Conservation (phyloP, 2,113 vertebrate genomes). For the Tachysurus vachellii region DNA sequence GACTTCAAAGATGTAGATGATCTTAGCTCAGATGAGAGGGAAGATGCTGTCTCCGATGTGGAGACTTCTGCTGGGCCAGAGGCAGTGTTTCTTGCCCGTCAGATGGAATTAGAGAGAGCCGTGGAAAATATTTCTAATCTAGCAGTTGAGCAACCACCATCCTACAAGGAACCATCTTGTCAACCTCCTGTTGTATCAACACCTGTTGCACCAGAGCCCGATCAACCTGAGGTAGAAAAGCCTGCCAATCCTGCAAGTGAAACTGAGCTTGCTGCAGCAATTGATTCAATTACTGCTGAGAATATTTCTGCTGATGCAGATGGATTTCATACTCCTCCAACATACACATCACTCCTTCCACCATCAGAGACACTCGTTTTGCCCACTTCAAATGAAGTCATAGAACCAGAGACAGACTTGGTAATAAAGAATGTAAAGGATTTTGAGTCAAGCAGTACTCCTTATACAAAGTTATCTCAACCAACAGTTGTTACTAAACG, state of each 20-base stretch:
- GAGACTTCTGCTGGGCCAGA: slow-evolving; percentile 73
- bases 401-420: slow-evolving; percentile 82
- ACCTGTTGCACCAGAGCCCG: slow-evolving; percentile 65
- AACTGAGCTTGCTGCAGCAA: slow-evolving; percentile 94
- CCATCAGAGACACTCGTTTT: slow-evolving; percentile 72
- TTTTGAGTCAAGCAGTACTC: slow-evolving; percentile 61
- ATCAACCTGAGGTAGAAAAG: slow-evolving; percentile 83
- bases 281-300: slow-evolving; percentile 92
- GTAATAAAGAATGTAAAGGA: slow-evolving; percentile 78
- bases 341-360: slow-evolving; percentile 73
- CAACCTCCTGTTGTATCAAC: slow-evolving; percentile 70
- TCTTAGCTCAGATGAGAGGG: slow-evolving; percentile 69
- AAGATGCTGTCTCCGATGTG: slow-evolving; percentile 70
- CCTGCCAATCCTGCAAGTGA: slow-evolving; percentile 88
- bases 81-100: slow-evolving; percentile 81
- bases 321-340: slow-evolving; percentile 77
- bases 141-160: slow-evolving; percentile 74
- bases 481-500: slow-evolving; percentile 67
- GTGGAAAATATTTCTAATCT: slow-evolving; percentile 96
- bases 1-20: slow-evolving; percentile 71
- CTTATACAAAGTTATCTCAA: slow-evolving; percentile 67
- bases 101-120: slow-evolving; percentile 91
- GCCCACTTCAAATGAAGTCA: slow-evolving; percentile 74
- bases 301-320: slow-evolving; percentile 85
- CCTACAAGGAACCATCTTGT: slow-evolving; percentile 79